phyloP scores from a whole-genome alignment of 2,797 vertebrate genomes.

The Dryobates pubescens region DNA sequence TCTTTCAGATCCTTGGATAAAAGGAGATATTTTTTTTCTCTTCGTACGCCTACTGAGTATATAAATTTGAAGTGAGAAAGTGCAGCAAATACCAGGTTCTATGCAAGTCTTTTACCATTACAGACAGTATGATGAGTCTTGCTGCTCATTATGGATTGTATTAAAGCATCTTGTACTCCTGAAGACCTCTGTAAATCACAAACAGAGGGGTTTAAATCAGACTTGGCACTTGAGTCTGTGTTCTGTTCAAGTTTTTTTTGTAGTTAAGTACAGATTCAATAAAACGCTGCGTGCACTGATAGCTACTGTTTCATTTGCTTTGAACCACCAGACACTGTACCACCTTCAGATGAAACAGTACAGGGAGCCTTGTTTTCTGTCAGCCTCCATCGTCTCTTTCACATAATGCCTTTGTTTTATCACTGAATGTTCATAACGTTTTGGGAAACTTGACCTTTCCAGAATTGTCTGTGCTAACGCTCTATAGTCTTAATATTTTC shows the following conservation, averaged over 20 bases:
- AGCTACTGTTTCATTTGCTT: not conserved
- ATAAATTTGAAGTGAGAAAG: slow-evolving; percentile 60
- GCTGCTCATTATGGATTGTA: not conserved
- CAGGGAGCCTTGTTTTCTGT: not conserved
- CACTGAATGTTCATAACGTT: not conserved
- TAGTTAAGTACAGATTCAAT: not conserved
- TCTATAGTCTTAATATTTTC: not conserved
- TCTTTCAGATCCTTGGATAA: slow-evolving; percentile 46
- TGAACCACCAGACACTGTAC: not conserved
- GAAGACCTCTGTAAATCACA: not conserved
- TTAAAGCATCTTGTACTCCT: not conserved
- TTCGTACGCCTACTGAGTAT: slow-evolving; percentile 37
- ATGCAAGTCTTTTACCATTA: not conserved
- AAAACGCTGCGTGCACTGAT: not conserved
- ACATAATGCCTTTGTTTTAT: not conserved
- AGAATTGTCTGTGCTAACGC: not conserved
- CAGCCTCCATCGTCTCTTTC: not conserved
- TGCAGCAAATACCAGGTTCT: slow-evolving; percentile 38
- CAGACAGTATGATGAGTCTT: not conserved
- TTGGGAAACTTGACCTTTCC: not conserved
- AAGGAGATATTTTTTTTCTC: slow-evolving; percentile 24
- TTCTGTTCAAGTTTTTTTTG: not conserved
- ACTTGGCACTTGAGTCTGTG: not conserved
- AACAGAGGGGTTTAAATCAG: not conserved
- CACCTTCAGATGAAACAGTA: not conserved